A percentile compares a stretch with the other conserved stretches of the same genome.
Evolutionary conservation across 2,113 vertebrate genomes (phyloP).

Genomic region (Callipepla squamata): DNA sequence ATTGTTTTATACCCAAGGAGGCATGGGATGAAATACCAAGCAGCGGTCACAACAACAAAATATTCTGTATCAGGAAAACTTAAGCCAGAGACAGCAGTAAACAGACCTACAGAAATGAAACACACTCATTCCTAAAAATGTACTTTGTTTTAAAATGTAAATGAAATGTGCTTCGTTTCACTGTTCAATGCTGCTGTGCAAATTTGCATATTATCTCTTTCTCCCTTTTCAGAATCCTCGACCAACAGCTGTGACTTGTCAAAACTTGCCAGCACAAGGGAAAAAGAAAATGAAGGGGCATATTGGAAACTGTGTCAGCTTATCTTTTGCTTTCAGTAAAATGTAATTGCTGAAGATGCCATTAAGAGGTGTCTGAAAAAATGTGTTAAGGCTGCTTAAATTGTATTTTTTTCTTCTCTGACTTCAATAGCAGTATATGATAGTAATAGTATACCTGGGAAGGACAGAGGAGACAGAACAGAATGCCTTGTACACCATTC

Average conservation of each 20-base stretch:
- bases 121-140: rapidly evolving
- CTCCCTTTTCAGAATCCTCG: slow-evolving; percentile 54
- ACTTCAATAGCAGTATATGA: background rate
- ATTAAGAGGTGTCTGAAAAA: slow-evolving; percentile 61
- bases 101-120: background rate
- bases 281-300: slow-evolving; percentile 64
- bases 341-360: slow-evolving; percentile 67
- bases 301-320: slow-evolving; percentile 61
- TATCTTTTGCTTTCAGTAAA: slow-evolving; percentile 62
- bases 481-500: rapidly evolving
- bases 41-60: background rate
- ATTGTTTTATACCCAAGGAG: slow-evolving; percentile 23
- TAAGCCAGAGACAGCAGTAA: background rate
- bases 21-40: background rate
- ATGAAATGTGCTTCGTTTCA: slow-evolving; percentile 42
- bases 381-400: slow-evolving; percentile 39
- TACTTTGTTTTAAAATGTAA: slow-evolving; percentile 63
- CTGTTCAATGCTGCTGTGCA: slow-evolving; percentile 15
- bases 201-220: slow-evolving; percentile 72
- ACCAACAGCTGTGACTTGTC: slow-evolving; percentile 73
- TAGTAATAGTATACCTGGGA: background rate
- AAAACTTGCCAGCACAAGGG: slow-evolving; percentile 65
- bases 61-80: background rate
- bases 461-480: slow-evolving; percentile 10
- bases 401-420: background rate